These are phyloP conservation scores for Misgurnus anguillicaudatus DNA, from an alignment of 2,113 vertebrate genomes.

Conservation along the genomic window DNA sequence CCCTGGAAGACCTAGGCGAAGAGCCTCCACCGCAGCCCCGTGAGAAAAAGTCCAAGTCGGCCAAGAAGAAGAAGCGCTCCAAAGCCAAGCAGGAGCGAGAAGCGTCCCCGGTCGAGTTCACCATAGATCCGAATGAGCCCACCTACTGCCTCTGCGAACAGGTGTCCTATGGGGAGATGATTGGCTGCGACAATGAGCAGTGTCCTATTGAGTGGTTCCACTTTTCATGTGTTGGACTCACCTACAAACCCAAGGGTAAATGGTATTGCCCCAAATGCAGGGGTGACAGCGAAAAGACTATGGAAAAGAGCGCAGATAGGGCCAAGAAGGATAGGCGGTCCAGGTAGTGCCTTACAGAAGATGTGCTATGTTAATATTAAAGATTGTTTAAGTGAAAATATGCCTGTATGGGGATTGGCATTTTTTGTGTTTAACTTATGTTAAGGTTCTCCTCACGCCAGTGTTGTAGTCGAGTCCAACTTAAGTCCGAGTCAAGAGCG, in stretches of 20 bases:
- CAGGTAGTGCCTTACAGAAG: slow-evolving; percentile 48
- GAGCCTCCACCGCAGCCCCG: slow-evolving; percentile 86
- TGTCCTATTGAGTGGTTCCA: slow-evolving; percentile 99
- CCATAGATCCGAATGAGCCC: slow-evolving; percentile 95
- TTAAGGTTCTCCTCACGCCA: not conserved
- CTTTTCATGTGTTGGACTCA: slow-evolving; percentile 96
- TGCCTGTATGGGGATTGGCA: slow-evolving; percentile 18
- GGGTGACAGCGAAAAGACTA: slow-evolving; percentile 96
- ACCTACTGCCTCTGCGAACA: slow-evolving; percentile 97
- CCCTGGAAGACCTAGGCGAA: slow-evolving; percentile 78
- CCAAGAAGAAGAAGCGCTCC: slow-evolving; percentile 96
- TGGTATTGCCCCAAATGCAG: slow-evolving; percentile 98
- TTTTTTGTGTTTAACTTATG: slow-evolving; percentile 25
- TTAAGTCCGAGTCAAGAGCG: too few species aligned
- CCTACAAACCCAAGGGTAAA: slow-evolving; percentile 98
- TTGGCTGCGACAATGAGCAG: slow-evolving; percentile 96
- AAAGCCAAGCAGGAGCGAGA: slow-evolving; percentile 95
- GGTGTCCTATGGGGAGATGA: slow-evolving; percentile 99
- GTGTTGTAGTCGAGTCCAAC: too few species aligned
- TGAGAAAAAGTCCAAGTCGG: slow-evolving; percentile 93
- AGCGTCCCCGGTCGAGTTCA: slow-evolving; percentile 91
- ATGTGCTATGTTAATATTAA: not conserved
- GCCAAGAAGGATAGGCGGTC: slow-evolving; percentile 52
- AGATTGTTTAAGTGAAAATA: slow-evolving; percentile 22
- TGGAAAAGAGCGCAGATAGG: slow-evolving; percentile 82